Conservation (phyloP, 1,140 invertebrate genomes). For the Lutraria rhynchaena region DNA sequence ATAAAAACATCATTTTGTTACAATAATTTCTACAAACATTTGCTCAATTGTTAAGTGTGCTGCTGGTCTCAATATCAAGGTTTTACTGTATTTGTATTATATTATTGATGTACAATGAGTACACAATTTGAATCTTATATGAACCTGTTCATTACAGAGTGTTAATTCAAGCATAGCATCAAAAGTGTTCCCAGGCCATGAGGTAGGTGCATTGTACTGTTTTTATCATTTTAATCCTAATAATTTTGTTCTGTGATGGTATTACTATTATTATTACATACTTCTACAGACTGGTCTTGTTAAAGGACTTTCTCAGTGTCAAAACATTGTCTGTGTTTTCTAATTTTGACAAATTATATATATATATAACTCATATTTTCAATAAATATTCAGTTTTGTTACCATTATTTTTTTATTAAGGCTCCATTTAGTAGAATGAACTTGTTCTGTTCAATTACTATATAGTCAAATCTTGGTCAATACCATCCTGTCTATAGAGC, state of each 20-base stretch:
- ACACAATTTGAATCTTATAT: too few species aligned
- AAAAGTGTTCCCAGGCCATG: constrained; percentile 36
- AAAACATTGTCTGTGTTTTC: neutral
- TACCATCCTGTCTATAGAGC: neutral
- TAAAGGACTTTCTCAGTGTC: neutral
- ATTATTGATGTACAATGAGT: too few species aligned
- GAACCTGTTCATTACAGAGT: too few species aligned
- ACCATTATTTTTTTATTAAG: too few species aligned
- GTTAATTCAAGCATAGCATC: constrained; percentile 25
- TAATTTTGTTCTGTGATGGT: neutral
- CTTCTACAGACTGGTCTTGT: neutral
- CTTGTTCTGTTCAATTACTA: too few species aligned
- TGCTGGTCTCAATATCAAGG: too few species aligned
- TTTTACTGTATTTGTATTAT: too few species aligned
- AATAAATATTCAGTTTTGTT: too few species aligned
- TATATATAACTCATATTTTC: too few species aligned
- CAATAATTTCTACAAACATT: neutral
- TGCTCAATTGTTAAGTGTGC: neutral
- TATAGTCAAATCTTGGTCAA: too few species aligned
- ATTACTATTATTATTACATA: neutral
- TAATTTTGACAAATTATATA: too few species aligned
- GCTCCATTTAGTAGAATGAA: too few species aligned
- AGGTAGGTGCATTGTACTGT: constrained; percentile 2
- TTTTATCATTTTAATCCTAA: neutral
- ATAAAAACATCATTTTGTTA: neutral